These are phyloP conservation scores for Cosmia pyralina DNA, from an alignment of 2,888 invertebrate genomes.

Conservation along the genomic window DNA sequence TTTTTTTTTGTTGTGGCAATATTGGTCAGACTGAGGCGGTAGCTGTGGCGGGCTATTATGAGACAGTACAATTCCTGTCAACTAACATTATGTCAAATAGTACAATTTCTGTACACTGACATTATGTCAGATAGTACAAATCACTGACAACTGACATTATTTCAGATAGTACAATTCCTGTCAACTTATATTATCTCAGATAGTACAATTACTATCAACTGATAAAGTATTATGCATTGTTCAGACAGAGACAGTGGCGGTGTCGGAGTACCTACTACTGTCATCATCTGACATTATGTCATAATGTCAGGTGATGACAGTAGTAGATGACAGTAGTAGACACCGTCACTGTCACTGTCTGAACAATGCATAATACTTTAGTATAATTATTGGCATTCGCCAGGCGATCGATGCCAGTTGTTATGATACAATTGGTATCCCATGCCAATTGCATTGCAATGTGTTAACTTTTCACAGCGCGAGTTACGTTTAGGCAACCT, in stretches of 20 bases:
- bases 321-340: not conserved
- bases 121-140: too few species aligned
- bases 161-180: not conserved
- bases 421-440: not conserved
- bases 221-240: too few species aligned
- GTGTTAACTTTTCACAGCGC: not conserved
- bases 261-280: too few species aligned
- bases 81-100: too few species aligned
- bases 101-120: too few species aligned
- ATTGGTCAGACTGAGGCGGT: not conserved
- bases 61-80: not conserved
- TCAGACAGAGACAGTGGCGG: too few species aligned
- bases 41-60: not conserved
- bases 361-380: not conserved
- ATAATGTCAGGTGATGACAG: too few species aligned
- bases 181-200: not conserved
- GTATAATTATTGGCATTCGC: not conserved
- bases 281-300: too few species aligned
- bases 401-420: not conserved
- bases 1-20: not conserved
- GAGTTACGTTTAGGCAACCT: constrained; percentile 21
- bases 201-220: not conserved
- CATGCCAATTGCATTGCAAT: not conserved
- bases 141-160: too few species aligned
- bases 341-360: too few species aligned